Percentiles rank a stretch among this genome's conserved stretches.
Evolutionary conservation across 1,140 invertebrate genomes (phyloP).

Genomic region (Eriosoma lanigerum): DNA sequence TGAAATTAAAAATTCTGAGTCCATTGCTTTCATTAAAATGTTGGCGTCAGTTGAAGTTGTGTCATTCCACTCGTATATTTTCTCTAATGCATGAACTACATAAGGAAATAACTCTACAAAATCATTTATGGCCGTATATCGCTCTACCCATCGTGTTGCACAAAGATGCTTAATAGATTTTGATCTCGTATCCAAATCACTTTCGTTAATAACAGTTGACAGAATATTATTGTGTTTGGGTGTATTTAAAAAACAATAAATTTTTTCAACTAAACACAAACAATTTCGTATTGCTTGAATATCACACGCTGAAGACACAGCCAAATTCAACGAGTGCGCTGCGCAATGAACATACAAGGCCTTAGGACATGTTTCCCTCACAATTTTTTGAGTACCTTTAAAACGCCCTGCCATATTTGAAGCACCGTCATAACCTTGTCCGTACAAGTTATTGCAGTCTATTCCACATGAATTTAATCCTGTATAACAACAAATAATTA

Average conservation of each 20-base stretch:
- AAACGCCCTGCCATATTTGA: background rate
- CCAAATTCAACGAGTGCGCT: background rate
- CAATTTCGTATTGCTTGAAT: background rate
- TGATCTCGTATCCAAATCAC: background rate
- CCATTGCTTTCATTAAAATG: background rate
- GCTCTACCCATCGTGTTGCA: conserved; percentile 5
- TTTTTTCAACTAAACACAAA: background rate
- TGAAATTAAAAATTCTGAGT: conserved; percentile 5
- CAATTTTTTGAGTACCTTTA: background rate
- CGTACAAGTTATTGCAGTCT: background rate
- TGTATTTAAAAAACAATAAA: background rate
- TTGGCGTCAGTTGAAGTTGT: background rate
- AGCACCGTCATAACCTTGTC: background rate
- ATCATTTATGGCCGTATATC: background rate
- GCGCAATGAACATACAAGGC: background rate
- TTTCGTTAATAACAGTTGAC: background rate
- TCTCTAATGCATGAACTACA: too few relatives aligned
- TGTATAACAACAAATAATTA: background rate
- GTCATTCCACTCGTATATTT: background rate
- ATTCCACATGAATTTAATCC: background rate
- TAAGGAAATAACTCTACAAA: background rate
- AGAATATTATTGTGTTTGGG: background rate
- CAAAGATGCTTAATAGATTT: background rate
- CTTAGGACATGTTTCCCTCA: background rate
- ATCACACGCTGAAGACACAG: background rate